Percentiles rank a stretch among this genome's conserved stretches.
phyloP scores from a whole-genome alignment of 1,140 invertebrate genomes.

The Macrobrachium rosenbergii region DNA sequence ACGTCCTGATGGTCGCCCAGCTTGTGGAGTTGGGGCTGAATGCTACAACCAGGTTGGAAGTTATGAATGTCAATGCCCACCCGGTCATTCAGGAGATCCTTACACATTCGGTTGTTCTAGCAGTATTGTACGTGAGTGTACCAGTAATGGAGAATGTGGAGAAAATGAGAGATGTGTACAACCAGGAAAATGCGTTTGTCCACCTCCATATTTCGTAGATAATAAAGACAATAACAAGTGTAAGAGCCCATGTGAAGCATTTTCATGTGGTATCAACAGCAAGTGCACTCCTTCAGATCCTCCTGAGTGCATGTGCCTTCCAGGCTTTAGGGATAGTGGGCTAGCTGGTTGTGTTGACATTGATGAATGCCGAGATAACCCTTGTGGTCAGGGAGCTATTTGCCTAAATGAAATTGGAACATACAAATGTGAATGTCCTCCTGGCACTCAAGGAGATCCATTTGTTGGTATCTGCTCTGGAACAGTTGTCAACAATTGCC shows the following conservation, averaged over 20 bases:
- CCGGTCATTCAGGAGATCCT: constrained; percentile 84
- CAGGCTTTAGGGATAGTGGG: constrained; percentile 87
- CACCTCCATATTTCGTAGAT: constrained; percentile 88
- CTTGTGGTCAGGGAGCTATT: constrained; percentile 87
- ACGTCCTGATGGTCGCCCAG: constrained; percentile 73
- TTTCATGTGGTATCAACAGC: constrained; percentile 91
- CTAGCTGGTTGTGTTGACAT: constrained; percentile 85
- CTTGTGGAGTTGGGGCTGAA: constrained; percentile 86
- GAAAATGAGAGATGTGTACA: constrained; percentile 91
- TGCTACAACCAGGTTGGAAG: constrained; percentile 85
- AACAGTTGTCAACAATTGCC: constrained; percentile 72
- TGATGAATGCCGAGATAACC: constrained; percentile 82
- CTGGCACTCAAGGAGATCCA: constrained; percentile 84
- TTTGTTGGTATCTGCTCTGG: constrained; percentile 83
- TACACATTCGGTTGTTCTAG: constrained; percentile 82
- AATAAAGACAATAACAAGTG: constrained; percentile 84
- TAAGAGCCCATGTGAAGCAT: constrained; percentile 89
- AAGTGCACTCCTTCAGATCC: constrained; percentile 91
- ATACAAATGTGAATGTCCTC: constrained; percentile 83
- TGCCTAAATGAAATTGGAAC: constrained; percentile 85
- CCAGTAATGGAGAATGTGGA: constrained; percentile 84
- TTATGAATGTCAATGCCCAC: constrained; percentile 83
- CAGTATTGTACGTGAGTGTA: constrained; percentile 82
- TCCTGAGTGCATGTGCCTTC: constrained; percentile 87
- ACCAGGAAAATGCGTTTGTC: constrained; percentile 89